phyloP scores from a whole-genome alignment of 1,140 invertebrate species.

The Zaprionus capensis region DNA sequence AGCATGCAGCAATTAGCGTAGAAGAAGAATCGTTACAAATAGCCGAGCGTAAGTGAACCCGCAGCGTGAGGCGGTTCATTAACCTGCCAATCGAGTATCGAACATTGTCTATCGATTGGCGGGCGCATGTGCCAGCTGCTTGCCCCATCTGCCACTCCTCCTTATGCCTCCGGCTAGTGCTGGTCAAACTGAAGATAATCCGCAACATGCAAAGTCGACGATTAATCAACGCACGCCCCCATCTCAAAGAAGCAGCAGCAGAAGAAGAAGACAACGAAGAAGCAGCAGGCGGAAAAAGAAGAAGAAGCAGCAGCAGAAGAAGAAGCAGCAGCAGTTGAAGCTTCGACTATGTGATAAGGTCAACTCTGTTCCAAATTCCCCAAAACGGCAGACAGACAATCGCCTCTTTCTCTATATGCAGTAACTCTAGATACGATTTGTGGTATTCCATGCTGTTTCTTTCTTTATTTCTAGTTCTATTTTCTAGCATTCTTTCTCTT shows the following conservation, averaged over 20 bases:
- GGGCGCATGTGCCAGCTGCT: conserved; percentile 13
- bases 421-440: conserved; percentile 3
- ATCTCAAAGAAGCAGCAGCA: conserved; percentile 15
- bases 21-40: conserved; percentile 64
- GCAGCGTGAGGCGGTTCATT: conserved; percentile 59
- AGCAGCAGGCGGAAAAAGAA: conserved; percentile 1
- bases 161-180: neutral
- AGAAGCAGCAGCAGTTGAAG: conserved; percentile 18
- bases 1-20: conserved; percentile 75
- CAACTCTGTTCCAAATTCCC: conserved; percentile 74
- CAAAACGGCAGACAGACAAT: conserved; percentile 24
- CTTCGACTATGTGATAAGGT: conserved; percentile 65
- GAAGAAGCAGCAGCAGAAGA: neutral
- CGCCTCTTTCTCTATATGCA: neutral
- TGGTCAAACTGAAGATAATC: conserved; percentile 40
- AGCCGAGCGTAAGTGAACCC: conserved; percentile 25
- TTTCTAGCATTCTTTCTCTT: neutral
- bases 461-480: conserved; percentile 22
- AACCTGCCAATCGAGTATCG: conserved; percentile 51
- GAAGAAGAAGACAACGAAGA: neutral
- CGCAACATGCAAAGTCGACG: conserved; percentile 64
- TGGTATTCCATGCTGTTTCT: conserved; percentile 8
- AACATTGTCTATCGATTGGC: conserved; percentile 55
- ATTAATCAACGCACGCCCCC: conserved; percentile 68
- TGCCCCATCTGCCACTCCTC: neutral